phyloP scores from a whole-genome alignment of 2,797 vertebrate genomes.

The Pseudochaenichthys georgianus region DNA sequence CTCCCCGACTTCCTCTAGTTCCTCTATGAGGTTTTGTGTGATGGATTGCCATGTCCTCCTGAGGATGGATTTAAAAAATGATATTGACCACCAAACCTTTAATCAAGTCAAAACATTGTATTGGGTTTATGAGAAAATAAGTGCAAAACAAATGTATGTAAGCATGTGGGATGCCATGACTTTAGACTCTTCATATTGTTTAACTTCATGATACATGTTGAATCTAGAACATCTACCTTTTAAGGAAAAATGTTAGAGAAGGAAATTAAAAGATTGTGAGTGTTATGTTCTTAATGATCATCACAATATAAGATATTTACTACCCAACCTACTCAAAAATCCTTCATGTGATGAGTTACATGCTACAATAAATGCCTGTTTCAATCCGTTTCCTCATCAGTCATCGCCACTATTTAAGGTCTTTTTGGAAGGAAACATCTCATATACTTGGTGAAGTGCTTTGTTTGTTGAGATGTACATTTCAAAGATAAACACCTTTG shows the following conservation, averaged over 20 bases:
- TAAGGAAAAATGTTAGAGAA: too few species aligned
- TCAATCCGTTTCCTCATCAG: slow-evolving; percentile 24
- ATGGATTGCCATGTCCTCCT: too few species aligned
- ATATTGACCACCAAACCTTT: not conserved
- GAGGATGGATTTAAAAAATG: not conserved
- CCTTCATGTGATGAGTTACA: slow-evolving; percentile 16
- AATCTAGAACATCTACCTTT: not conserved
- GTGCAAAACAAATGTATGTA: not conserved
- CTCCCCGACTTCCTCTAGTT: not conserved
- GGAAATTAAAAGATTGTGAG: not conserved
- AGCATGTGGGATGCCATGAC: not conserved
- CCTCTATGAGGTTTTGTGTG: not conserved
- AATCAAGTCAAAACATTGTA: not conserved
- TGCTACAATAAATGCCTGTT: slow-evolving; percentile 21
- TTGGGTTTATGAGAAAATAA: not conserved
- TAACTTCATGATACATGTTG: not conserved
- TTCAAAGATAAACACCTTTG: slow-evolving; percentile 53
- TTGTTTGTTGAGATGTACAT: slow-evolving; percentile 56
- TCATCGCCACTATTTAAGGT: slow-evolving; percentile 20
- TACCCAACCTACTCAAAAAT: slow-evolving; percentile 1
- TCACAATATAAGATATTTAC: slow-evolving; percentile 5
- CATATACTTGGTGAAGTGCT: slow-evolving; percentile 34
- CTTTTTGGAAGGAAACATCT: slow-evolving; percentile 37
- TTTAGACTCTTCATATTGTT: not conserved
- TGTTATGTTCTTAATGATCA: not conserved